Conservation (phyloP, 23 tunicate genomes). For the Clavelina lepadiformis region DNA sequence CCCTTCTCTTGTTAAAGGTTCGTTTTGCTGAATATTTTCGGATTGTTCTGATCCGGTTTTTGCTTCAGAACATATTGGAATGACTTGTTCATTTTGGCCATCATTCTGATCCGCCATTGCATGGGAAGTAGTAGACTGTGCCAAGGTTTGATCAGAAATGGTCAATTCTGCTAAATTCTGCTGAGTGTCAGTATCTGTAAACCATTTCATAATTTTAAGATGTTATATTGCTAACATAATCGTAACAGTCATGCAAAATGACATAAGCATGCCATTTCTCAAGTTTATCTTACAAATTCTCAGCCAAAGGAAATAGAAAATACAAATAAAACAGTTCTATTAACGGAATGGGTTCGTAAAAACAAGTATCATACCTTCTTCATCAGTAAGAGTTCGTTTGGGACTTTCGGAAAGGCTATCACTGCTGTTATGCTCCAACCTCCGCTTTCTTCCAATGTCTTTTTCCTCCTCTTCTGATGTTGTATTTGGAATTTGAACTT, state of each 20-base stretch:
- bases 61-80: no score
- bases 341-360: neutral
- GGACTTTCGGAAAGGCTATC: constrained; percentile 72
- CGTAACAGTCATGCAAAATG: neutral
- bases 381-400: constrained; percentile 72
- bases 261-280: no score
- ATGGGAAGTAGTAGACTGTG: neutral
- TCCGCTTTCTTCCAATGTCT: constrained; percentile 44
- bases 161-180: constrained; percentile 70
- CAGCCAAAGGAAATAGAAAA: neutral
- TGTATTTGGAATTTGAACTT: constrained; percentile 8
- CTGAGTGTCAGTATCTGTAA: constrained; percentile 53
- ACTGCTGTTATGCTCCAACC: constrained; percentile 53
- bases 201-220: no score
- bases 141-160: constrained; percentile 30
- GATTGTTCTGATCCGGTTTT: no score
- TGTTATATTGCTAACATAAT: no score
- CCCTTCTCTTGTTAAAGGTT: no score
- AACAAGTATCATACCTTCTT: constrained; percentile 49
- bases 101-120: no score
- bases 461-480: constrained; percentile 25
- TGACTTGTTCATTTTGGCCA: no score
- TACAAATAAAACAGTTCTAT: neutral
- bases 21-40: no score
- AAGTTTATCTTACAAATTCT: no score